phyloP scores from a whole-genome alignment of 2,113 vertebrate species.

The Stigmatopora argus region DNA sequence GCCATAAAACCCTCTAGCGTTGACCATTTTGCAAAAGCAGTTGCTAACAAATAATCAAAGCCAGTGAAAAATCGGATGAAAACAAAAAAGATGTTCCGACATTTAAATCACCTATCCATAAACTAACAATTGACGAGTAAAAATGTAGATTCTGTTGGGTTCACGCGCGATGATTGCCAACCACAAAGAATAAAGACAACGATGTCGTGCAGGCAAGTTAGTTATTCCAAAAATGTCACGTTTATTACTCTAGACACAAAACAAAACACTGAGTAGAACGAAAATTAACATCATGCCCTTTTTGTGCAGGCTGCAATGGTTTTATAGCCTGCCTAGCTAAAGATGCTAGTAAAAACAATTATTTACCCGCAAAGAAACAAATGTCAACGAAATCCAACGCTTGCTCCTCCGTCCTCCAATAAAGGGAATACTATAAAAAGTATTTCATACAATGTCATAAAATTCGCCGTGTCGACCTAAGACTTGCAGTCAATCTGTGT shows the following conservation, averaged over 20 bases:
- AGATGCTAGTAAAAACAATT: not conserved
- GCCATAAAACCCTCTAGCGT: not conserved
- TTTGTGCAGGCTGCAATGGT: not conserved
- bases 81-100: not conserved
- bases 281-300: not conserved
- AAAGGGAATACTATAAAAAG: conserved; percentile 13
- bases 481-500: not conserved
- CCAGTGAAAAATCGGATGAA: not conserved
- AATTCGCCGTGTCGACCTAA: not conserved
- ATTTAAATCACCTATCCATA: not conserved
- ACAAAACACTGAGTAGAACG: not conserved
- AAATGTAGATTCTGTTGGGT: not conserved
- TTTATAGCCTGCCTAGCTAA: not conserved
- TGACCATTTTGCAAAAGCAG: not conserved
- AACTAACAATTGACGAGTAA: not conserved
- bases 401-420: not conserved
- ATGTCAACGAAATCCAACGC: not conserved
- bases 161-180: not conserved
- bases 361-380: conserved; percentile 28
- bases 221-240: not conserved
- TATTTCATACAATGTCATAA: not conserved
- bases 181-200: not conserved
- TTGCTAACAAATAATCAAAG: not conserved
- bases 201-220: too few species aligned
- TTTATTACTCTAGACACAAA: not conserved